These are phyloP conservation scores for Caenorhabditis doughertyi DNA, from an alignment of 2,888 invertebrate species.

Conservation along the genomic window DNA sequence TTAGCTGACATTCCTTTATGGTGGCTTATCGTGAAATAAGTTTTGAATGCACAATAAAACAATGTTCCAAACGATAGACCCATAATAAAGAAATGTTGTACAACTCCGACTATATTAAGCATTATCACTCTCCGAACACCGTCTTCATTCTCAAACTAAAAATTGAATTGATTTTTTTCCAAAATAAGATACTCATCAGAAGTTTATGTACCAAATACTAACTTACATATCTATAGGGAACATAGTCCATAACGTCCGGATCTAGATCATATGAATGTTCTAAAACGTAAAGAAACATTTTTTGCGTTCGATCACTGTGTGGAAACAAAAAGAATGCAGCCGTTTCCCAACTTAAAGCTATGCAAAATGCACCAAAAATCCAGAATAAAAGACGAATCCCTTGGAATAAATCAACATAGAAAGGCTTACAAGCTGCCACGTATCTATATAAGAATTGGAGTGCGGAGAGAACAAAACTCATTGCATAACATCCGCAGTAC, in stretches of 20 bases:
- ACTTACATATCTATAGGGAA: slow-evolving; percentile 36
- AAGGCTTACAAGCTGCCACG: slow-evolving; percentile 38
- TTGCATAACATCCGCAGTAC: slow-evolving; percentile 50
- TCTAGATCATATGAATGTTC: slow-evolving; percentile 18
- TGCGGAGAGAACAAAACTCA: slow-evolving; percentile 46
- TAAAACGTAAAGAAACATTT: slow-evolving; percentile 12
- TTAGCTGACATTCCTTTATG: slow-evolving; percentile 30
- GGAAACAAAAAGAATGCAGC: slow-evolving; percentile 32
- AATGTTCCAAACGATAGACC: slow-evolving; percentile 18
- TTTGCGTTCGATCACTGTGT: slow-evolving; percentile 3
- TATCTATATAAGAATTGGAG: slow-evolving; percentile 49
- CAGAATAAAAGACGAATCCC: slow-evolving; percentile 11
- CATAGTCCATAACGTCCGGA: neutral
- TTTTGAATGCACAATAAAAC: slow-evolving; percentile 46
- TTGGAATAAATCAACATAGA: neutral
- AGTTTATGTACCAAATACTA: too few species aligned
- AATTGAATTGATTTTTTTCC: neutral
- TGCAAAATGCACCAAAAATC: slow-evolving; percentile 15
- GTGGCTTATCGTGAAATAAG: slow-evolving; percentile 5
- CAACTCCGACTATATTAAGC: slow-evolving; percentile 22
- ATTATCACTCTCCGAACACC: slow-evolving; percentile 7
- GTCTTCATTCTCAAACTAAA: slow-evolving; percentile 24
- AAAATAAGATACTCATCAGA: too few species aligned
- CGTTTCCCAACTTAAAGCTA: slow-evolving; percentile 21
- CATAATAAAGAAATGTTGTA: slow-evolving; percentile 39